Evolutionary conservation across 2,888 invertebrate species (phyloP), one percentile per base, ranked within the genome.

Genomic region (Parnassius mnemosyne): DNA sequence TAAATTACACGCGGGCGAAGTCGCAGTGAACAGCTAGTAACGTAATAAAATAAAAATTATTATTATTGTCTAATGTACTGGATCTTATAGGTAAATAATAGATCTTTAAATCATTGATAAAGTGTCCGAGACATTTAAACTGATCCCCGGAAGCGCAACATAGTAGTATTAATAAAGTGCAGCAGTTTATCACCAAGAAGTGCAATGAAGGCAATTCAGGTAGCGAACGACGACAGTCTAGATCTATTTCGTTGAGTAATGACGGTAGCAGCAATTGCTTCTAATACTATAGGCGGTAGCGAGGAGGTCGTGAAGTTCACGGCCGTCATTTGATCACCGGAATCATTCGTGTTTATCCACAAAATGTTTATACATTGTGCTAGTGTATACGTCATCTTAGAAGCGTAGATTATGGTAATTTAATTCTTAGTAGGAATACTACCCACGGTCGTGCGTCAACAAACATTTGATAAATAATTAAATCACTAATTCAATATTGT

Each of bases 261-360:
- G 72, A 72, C 63, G 66, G 69, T 58, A 68, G 65, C 68, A 66
- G 70, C 79, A 80, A 85, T 81, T 82, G 78, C 73, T 75, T 43
- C 53, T 52, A 3, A 41, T 41, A 41, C 72, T 81, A 77, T 77
- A 71, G 68, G 73, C 74, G 73, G 64, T 10, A 10, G 13, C 70
- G 73, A 69, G 75, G 78, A 80, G 82, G 79, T 78, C 77, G 68
- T 44, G 5, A 74, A 73, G 87, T 83, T 88, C 86, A 87, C 71
- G 87, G 88, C 69, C 84, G 79, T 34, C 67, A 63, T 60, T 71
- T 72, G 65, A 72, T 76, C 72, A 75, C 65, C 74, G 66, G 65
- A 75, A 76, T 65, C 73, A 74, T 66, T 76, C 75, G 74, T 77
- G 71, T 71, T 78, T 73, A 77, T 75, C 77, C 69, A 72, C 69